Evolutionary conservation across 2,888 invertebrate genomes (phyloP), one percentile per base, ranked within the genome.

Genomic region (Spilosoma lubricipeda): DNA sequence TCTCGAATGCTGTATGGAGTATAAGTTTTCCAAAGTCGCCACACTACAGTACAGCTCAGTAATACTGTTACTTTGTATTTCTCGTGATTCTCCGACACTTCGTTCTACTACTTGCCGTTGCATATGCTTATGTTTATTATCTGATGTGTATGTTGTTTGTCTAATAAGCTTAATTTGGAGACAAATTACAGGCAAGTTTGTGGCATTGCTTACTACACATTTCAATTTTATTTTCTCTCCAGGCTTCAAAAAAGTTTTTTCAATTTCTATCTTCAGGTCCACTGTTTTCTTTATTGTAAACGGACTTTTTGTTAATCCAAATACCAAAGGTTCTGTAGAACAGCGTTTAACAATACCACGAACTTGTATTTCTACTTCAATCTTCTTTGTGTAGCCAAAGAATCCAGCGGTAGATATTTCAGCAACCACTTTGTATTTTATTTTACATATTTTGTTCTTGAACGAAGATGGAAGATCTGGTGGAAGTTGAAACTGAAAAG

Each of bases 1-100:
- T 27, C 77, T 84, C 0, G 85, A 77, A 72, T 88, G 27, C 59
- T 88, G 85, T 69, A 89, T 80, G 7, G 87, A 82, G 42, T 83
- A 84, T n/a, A 87, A 59, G 48, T 78, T 75, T 2, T 75, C 52
- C 42, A 77, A 70, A 5, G 85, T 84, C 11, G 82, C 80, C 2
- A 88, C 30, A 0, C 67, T 72, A n/a, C 75, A 78, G 0, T 68
- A 67, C 65, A 87, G 20, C 20, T 52, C 45, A 27, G 72, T n/a
- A 11, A 36, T 3, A 48, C 68, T 39, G 5, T 65, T 69, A 23
- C 82, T 80, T 39, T 84, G 81, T 0, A 74, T 65, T 33, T 81
- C 84, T 8, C 52, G 42, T 36, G 68, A 73, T 8, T 63, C 64
- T 0, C 69, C 39, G 18, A 45, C 2, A 68, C 42, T 68, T n/a